A percentile compares a stretch with the other conserved stretches of the same genome.
These are phyloP conservation scores for Threskiornis aethiopicus DNA, from an alignment of 2,797 vertebrate species.

Conservation along the genomic window DNA sequence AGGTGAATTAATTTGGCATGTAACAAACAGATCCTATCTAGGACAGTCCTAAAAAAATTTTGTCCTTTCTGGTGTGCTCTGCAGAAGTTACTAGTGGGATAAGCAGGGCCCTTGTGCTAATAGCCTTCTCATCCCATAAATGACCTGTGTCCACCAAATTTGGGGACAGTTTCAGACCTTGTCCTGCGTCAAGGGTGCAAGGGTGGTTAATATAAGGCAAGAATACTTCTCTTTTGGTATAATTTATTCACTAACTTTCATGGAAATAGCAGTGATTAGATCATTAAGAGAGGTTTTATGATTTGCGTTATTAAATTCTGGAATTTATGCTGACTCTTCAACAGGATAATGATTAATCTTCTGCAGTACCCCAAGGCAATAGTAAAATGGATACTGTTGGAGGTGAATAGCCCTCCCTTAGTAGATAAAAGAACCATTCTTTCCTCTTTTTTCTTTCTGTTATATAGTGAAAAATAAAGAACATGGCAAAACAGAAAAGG, in stretches of 20 bases:
- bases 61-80: neutral
- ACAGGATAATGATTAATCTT: neutral
- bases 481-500: neutral
- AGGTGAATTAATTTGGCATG: neutral
- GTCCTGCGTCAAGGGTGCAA: neutral
- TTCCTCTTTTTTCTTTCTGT: neutral
- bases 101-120: neutral
- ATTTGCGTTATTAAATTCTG: constrained; percentile 57
- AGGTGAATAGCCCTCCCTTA: neutral
- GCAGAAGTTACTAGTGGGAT: neutral
- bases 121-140: neutral
- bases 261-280: constrained; percentile 23
- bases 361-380: neutral
- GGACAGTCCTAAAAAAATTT: neutral
- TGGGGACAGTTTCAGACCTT: neutral
- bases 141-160: neutral
- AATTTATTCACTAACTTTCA: constrained; percentile 41
- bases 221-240: neutral
- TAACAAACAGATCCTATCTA: neutral
- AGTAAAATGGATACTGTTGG: neutral
- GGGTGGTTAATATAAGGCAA: neutral
- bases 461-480: neutral
- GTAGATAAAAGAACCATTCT: neutral
- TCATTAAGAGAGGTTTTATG: constrained; percentile 42
- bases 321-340: constrained; percentile 56